Conservation (phyloP, 2,113 vertebrate genomes). For the Kryptolebias marmoratus region DNA sequence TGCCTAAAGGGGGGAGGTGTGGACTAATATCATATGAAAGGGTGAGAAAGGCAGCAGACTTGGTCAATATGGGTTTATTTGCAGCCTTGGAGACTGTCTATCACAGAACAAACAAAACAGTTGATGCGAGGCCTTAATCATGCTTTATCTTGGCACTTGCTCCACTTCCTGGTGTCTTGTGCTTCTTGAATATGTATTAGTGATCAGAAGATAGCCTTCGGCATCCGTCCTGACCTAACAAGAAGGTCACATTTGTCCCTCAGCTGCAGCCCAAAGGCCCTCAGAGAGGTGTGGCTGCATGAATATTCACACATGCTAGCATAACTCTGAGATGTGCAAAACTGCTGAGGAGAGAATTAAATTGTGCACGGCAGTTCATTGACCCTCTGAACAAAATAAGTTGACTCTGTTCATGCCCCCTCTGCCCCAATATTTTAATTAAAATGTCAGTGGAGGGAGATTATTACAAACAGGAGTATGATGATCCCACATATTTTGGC, state of each 20-base stretch:
- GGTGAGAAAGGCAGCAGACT: slow-evolving; percentile 49
- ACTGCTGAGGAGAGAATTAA: slow-evolving; percentile 42
- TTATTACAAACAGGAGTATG: slow-evolving; percentile 6
- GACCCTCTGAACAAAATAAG: slow-evolving; percentile 9
- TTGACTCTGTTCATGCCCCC: slow-evolving; percentile 5
- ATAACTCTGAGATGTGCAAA: slow-evolving; percentile 38
- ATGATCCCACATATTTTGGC: slow-evolving; percentile 37
- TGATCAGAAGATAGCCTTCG: slow-evolving; percentile 55
- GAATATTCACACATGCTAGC: slow-evolving; percentile 52
- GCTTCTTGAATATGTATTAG: slow-evolving; percentile 60
- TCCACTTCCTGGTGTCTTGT: slow-evolving; percentile 26
- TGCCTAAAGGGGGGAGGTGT: no score
- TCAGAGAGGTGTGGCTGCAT: slow-evolving; percentile 16
- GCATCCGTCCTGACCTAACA: slow-evolving; percentile 58
- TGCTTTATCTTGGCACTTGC: slow-evolving; percentile 4
- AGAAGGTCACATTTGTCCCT: slow-evolving; percentile 61
- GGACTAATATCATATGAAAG: slow-evolving; percentile 19
- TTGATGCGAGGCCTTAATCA: slow-evolving; percentile 34
- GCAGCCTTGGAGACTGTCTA: slow-evolving; percentile 29
- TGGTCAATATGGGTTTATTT: slow-evolving; percentile 62
- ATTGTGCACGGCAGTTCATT: slow-evolving; percentile 14
- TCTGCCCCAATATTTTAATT: slow-evolving; percentile 37
- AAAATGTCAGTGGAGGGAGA: slow-evolving; percentile 22
- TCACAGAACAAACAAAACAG: slow-evolving; percentile 37
- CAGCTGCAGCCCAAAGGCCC: slow-evolving; percentile 12